Base-by-base conservation (phyloP, 2,888 invertebrate species). In the Tribolium freemani region DNA sequence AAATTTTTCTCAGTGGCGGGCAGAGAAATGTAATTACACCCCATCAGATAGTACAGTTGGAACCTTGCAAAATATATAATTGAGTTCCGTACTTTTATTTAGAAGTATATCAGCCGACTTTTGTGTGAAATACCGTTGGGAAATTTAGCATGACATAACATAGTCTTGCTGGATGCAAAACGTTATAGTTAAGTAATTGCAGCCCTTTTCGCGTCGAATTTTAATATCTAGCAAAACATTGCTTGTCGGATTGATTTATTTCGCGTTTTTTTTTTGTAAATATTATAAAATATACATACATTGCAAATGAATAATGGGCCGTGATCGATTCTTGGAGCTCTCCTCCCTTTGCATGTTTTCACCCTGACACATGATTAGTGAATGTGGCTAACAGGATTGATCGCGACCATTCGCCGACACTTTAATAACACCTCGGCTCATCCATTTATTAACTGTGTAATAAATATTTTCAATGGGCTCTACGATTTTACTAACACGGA, bases 261-360 rank as follows among this genome's bases (percentile, higher is more conserved):
- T 44, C 31, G 11, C 48, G 57, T 20, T 30, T 56, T n/a, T n/a
- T n/a, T n/a, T 64, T 31, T 46, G 51, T 53, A 67, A 71, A 71
- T 71, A 66, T 71, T 57, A 67, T 60, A 20, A 56, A 63, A 66
- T 64, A 26, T 45, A 11, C 45, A 76, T 77, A 76, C 75, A 76
- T 73, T 78, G 73, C 77, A 74, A 78, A 77, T 78, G 80, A 79
- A 78, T 80, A 77, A 80, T 79, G 77, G 77, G 74, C 21, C 67
- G 64, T 70, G 75, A 80, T 80, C 80, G 81, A 80, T 81, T 78
- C 74, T 71, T 77, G 75, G 70, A 74, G 71, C 75, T 81, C 80
- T 82, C 81, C 82, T 75, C 81, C 81, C 80, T 81, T 82, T 81
- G 80, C 82, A 80, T 82, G 82, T 82, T 82, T 82, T 79, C 80